These are phyloP conservation scores for Trinorchestia longiramus DNA, from an alignment of 1,140 invertebrate species.

Conservation along the genomic window DNA sequence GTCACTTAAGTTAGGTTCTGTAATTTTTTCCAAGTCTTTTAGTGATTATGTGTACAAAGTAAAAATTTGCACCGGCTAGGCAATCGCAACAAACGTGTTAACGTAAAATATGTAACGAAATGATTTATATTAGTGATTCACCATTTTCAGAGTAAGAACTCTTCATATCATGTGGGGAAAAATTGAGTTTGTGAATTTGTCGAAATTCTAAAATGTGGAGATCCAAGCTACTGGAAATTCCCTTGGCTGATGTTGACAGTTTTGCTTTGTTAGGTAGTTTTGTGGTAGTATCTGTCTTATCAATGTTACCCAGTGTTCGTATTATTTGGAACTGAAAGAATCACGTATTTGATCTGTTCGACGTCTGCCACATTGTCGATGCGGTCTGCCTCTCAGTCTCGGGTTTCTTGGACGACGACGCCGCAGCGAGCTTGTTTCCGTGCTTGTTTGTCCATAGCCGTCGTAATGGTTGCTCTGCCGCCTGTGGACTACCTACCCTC, in stretches of 20 bases:
- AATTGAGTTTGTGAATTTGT: not conserved
- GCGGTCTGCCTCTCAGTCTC: not conserved
- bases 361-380: not conserved
- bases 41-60: too few relatives aligned
- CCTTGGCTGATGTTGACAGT: not conserved
- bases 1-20: too few relatives aligned
- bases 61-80: too few relatives aligned
- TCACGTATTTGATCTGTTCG: slow-evolving; percentile 16
- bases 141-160: not conserved
- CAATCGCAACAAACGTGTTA: too few relatives aligned
- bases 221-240: not conserved
- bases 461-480: slow-evolving; percentile 18
- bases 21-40: too few relatives aligned
- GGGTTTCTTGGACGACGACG: not conserved
- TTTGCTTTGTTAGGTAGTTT: not conserved
- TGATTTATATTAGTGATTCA: not conserved
- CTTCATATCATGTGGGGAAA: not conserved
- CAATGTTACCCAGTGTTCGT: not conserved
- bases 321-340: not conserved
- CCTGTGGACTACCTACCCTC: not conserved
- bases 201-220: not conserved
- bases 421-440: not conserved
- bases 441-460: slow-evolving; percentile 13
- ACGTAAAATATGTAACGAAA: too few relatives aligned
- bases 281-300: not conserved